A percentile compares a stretch with the other conserved stretches of the same genome.
Evolutionary conservation across 2,888 invertebrate genomes (phyloP).

Genomic region (Nomada ferruginata): DNA sequence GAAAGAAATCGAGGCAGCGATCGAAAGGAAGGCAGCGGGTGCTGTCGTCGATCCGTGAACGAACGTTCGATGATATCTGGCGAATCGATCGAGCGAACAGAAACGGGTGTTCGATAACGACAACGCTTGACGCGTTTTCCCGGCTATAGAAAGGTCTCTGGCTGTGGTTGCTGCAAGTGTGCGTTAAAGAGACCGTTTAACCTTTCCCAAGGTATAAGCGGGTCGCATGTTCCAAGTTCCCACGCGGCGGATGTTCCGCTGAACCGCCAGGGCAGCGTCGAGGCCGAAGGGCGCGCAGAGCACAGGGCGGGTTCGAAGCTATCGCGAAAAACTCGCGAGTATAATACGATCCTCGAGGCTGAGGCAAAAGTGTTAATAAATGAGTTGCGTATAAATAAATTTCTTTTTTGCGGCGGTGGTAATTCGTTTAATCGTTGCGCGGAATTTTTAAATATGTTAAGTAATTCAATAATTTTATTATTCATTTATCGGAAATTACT

Average conservation of each 20-base stretch:
- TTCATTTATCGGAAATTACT: too few species aligned
- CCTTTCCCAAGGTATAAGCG: constrained; percentile 74
- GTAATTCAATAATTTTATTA: too few species aligned
- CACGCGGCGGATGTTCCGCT: constrained; percentile 74
- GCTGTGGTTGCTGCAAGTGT: constrained; percentile 64
- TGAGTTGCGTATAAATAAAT: too few species aligned
- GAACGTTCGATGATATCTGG: constrained; percentile 50
- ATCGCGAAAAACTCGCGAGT: neutral
- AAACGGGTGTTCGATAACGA: constrained; percentile 68
- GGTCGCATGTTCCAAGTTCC: constrained; percentile 76
- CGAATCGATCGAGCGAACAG: constrained; percentile 65
- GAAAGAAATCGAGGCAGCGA: constrained; percentile 6
- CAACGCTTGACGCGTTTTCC: constrained; percentile 70
- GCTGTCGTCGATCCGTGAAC: constrained; percentile 40
- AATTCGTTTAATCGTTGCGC: too few species aligned
- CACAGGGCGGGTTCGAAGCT: neutral
- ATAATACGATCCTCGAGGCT: neutral
- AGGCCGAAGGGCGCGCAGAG: constrained; percentile 45
- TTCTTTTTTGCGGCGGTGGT: too few species aligned
- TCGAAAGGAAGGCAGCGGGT: constrained; percentile 26
- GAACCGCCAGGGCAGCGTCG: constrained; percentile 46
- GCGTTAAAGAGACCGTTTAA: constrained; percentile 79
- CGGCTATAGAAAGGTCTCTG: constrained; percentile 71
- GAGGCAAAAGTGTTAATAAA: neutral
- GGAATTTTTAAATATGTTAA: too few species aligned